phyloP scores from a whole-genome alignment of 2,888 invertebrate species.

The Ormyrus labotus region DNA sequence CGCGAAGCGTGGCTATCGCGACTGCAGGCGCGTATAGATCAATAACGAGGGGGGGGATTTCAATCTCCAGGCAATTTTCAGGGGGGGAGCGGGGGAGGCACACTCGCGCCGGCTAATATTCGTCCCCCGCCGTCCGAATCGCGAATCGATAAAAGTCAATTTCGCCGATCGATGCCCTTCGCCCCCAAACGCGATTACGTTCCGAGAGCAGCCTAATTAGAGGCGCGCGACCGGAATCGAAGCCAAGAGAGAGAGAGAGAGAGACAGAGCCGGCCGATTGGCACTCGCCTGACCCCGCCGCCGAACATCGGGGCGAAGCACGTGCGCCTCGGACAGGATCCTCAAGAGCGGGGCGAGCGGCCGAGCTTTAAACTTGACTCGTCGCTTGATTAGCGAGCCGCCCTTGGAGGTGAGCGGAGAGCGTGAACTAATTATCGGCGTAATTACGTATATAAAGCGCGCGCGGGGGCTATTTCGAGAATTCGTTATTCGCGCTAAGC shows the following conservation, averaged over 20 bases:
- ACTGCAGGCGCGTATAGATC: not conserved
- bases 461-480: no score
- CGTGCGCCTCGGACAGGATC: not conserved
- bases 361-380: conserved; percentile 46
- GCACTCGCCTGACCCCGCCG: conserved; percentile 17
- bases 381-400: conserved; percentile 10
- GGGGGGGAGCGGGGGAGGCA: not conserved
- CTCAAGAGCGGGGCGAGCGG: not conserved
- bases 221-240: not conserved
- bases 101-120: not conserved
- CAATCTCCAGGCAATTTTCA: conserved; percentile 51
- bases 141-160: conserved; percentile 36
- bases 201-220: not conserved
- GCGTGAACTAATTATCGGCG: no score
- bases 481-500: no score
- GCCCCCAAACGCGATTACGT: conserved; percentile 6
- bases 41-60: conserved; percentile 16
- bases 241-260: conserved; percentile 11
- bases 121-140: not conserved
- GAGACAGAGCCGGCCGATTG: conserved; percentile 2
- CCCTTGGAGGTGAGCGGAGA: no score
- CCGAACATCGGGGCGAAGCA: not conserved
- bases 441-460: no score
- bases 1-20: no score
- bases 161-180: conserved; percentile 27